Base-by-base conservation (phyloP, 2,797 vertebrate species). In the Sandelia bainsii region DNA sequence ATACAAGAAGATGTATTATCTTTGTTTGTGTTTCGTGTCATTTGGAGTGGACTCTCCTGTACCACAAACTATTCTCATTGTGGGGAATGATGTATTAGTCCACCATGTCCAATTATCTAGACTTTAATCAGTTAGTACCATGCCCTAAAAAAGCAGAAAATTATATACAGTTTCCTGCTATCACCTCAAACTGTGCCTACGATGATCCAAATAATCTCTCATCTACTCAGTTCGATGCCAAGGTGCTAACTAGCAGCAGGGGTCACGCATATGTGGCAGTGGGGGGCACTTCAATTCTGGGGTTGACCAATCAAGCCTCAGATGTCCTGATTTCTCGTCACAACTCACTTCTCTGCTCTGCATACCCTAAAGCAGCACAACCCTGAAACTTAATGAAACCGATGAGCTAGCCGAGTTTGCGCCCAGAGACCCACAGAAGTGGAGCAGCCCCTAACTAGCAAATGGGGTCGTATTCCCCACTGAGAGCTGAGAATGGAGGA, bases 401-500 rank as follows among this genome's bases (percentile, higher is more conserved):
- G 87, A 87, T 86, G 87, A 81, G 81, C 88, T 83, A 69, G 84
- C 84, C 76, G 77, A 45, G 81, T 82, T 83, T 83, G 85, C 25
- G 85, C 90, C 87, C 84, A 90, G 90, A 92, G 93, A 93, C 89
- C 53, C 32, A 74, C 71, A 85, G 87, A 94, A 93, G 84, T 93
- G 77, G 91, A 93, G 89, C 93, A 91, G 77, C 89, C 88, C 87
- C 80, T 80, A 87, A 86, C 87, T 78, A 81, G 87, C 90, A 93
- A 95, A 95, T 94, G 92, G 93, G 93, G 92, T 93, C 75, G 88
- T 92, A 94, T 94, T 94, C 94, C 93, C 93, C 84, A 89, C 92
- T 90, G 94, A 93, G 87, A 87, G 77, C 78, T 75, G 86, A 51
- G 78, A 88, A 84, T 87, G 87, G 86, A 91, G 90, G 91, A 94